Percentiles rank a stretch among this genome's conserved stretches.
These are phyloP conservation scores for Spodoptera picta DNA, from an alignment of 2,888 invertebrate genomes.

Conservation along the genomic window DNA sequence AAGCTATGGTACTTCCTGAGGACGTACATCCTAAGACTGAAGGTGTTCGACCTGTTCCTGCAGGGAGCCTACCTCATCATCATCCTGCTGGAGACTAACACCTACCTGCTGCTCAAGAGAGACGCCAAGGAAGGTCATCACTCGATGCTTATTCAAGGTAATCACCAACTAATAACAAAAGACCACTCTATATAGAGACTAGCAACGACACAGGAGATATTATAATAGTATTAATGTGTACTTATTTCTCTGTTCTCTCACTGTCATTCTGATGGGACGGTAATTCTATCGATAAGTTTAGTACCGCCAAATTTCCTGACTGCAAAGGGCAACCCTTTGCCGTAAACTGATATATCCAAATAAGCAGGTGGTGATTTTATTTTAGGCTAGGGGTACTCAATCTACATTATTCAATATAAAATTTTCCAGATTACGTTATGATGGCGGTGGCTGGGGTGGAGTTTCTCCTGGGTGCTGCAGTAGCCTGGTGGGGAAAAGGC, in stretches of 20 bases:
- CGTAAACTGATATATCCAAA: too few species aligned
- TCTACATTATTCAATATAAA: not conserved
- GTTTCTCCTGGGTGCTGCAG: slow-evolving; percentile 66
- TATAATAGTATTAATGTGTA: too few species aligned
- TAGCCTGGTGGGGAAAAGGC: slow-evolving; percentile 75
- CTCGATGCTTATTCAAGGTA: slow-evolving; percentile 73
- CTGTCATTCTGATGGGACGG: too few species aligned
- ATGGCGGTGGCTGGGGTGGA: slow-evolving; percentile 69
- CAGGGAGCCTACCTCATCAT: slow-evolving; percentile 79
- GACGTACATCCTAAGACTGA: slow-evolving; percentile 73
- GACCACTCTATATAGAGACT: too few species aligned
- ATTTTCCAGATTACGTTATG: slow-evolving; percentile 72
- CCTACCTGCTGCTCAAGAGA: slow-evolving; percentile 72
- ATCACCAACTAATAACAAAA: not conserved
- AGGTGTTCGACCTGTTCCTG: slow-evolving; percentile 79
- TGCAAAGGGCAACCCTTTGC: too few species aligned
- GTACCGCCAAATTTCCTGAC: not conserved
- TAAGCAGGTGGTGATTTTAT: too few species aligned
- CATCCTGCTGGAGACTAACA: slow-evolving; percentile 76
- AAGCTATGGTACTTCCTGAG: slow-evolving; percentile 75
- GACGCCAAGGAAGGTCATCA: slow-evolving; percentile 71
- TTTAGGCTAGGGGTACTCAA: too few species aligned
- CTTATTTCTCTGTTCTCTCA: too few species aligned
- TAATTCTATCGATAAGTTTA: not conserved
- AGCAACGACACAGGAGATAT: too few species aligned